Base-by-base conservation (phyloP, 2,797 vertebrate genomes). In the Amazona finschi region DNA sequence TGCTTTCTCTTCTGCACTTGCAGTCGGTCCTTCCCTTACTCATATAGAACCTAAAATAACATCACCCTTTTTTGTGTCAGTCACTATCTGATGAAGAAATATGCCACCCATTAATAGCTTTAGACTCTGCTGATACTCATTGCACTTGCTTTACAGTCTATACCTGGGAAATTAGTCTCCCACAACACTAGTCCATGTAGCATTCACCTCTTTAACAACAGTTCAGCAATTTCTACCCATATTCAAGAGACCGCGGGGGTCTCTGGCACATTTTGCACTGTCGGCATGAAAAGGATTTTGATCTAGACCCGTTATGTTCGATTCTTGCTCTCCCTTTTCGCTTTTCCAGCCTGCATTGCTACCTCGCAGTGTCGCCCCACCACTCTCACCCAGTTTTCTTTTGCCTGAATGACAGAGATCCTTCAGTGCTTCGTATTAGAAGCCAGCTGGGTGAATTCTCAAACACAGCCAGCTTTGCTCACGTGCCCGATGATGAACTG, bases 401-500 rank as follows among this genome's bases (percentile, higher is more conserved):
- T 25, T 33, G 76, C 85, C 84, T 47, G 79, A 39, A 36, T 9
- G 62, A 7, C 82, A 72, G 41, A 21, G 79, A 75, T 4, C 93
- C 89, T 53, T 62, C 91, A 4, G 57, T 18, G n/a, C 39, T 62
- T 16, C 0, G 0, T 9, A 7, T 24, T 5, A 17, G 67, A 78
- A 66, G 43, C 2, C 5, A 6, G 53, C 67, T 74, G 86, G 80
- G 62, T 41, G 73, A 93, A 70, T 43, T 50, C 87, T 65, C 87
- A 86, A 62, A 47, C 78, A 46, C 62, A 31, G 74, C 31, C 86
- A 87, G 76, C 84, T 72, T 16, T 49, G 90, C 92, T 89, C 89
- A 47, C 7, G 15, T 50, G 74, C 73, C 89, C 46, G 76, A 39
- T 83, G 94, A 91, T 75, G 91, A 95, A 91, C 93, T 78, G 91